A percentile compares a stretch with the other conserved stretches of the same genome.
phyloP scores from a whole-genome alignment of 2,797 vertebrate genomes.

The Bradypodion pumilum region DNA sequence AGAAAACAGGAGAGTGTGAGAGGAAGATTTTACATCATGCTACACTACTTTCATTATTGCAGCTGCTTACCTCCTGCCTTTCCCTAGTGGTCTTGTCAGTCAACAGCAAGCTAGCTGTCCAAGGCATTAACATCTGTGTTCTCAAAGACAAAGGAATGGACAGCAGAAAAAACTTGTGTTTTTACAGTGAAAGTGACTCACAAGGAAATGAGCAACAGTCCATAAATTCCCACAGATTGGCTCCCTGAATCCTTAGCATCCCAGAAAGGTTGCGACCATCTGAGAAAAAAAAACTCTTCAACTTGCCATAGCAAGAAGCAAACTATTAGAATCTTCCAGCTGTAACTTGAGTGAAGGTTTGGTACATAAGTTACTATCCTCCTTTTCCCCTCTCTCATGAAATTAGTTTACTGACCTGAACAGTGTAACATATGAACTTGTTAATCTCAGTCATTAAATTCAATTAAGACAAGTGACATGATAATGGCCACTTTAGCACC shows the following conservation, averaged over 20 bases:
- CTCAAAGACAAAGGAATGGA: constrained; percentile 19
- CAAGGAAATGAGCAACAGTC: not conserved
- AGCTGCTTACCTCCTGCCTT: constrained; percentile 39
- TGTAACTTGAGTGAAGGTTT: not conserved
- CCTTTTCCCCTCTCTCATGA: not conserved
- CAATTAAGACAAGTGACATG: not conserved
- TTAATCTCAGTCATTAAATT: too few species aligned
- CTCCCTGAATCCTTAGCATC: not conserved
- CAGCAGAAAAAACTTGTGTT: constrained; percentile 6
- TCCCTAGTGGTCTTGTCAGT: constrained; percentile 31
- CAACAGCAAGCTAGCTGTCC: constrained; percentile 29
- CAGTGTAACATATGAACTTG: not conserved
- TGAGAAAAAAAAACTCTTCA: not conserved
- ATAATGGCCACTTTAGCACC: not conserved
- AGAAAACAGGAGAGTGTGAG: constrained; percentile 24
- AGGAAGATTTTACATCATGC: constrained; percentile 25
- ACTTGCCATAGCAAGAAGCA: not conserved
- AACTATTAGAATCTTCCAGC: not conserved
- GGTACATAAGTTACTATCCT: too few species aligned
- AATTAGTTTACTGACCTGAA: not conserved
- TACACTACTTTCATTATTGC: constrained; percentile 30
- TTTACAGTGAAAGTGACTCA: not conserved
- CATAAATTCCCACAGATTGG: not conserved
- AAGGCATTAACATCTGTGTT: constrained; percentile 25
- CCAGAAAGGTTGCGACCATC: not conserved